These are phyloP conservation scores for Clupea harengus DNA, from an alignment of 2,113 vertebrate species.

Conservation along the genomic window DNA sequence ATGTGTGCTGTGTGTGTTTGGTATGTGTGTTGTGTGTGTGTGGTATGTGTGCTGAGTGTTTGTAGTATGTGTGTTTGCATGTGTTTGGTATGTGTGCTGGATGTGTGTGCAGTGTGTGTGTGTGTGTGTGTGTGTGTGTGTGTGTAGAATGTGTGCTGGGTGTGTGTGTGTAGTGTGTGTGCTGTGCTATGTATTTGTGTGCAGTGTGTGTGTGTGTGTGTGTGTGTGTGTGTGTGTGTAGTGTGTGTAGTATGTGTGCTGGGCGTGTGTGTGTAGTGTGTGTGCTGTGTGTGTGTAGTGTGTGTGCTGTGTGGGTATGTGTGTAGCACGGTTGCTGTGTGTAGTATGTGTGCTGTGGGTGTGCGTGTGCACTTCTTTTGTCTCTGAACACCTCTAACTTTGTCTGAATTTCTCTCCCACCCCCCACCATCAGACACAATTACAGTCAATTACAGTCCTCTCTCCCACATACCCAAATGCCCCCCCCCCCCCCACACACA, in stretches of 20 bases:
- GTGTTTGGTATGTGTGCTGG: not conserved
- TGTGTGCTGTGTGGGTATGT: not conserved
- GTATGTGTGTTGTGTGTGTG: not conserved
- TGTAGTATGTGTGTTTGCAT: not conserved
- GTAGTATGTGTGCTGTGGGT: not conserved
- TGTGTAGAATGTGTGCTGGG: not conserved
- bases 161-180: not conserved
- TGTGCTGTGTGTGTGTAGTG: not conserved
- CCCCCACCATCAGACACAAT: constrained; percentile 56
- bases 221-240: not conserved
- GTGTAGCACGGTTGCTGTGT: not conserved
- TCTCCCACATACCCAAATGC: constrained; percentile 33
- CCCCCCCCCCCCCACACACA: constrained; percentile 27
- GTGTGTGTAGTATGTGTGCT: not conserved
- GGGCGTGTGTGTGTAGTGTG: not conserved
- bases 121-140: not conserved
- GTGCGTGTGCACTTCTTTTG: constrained; percentile 36
- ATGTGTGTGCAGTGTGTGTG: not conserved
- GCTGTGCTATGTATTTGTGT: not conserved
- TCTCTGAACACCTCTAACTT: constrained; percentile 70
- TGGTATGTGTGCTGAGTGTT: not conserved
- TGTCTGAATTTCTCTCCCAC: constrained; percentile 29
- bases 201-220: not conserved
- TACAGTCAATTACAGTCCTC: constrained; percentile 62
- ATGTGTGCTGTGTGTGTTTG: not conserved